Base-by-base conservation (phyloP, 30 jellyfish, hydroid and myxozoan species). In the Aurelia sp. region DNA sequence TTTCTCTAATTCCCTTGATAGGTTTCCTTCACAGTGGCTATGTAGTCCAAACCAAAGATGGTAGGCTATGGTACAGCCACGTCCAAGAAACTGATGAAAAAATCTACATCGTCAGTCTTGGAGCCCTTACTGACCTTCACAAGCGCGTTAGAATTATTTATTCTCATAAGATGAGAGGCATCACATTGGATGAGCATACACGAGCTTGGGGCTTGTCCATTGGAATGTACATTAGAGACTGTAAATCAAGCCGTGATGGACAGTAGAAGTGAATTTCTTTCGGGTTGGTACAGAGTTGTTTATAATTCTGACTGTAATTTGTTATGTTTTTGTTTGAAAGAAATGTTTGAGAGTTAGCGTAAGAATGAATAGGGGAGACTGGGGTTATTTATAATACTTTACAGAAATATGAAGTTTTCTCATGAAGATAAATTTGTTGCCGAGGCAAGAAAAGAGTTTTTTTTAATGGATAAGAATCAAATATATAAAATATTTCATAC, bases 61-160 rank as follows among this genome's bases (percentile, higher is more conserved):
- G 74, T 5, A 72, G 92, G n/a, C 69, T 82, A 2, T 82, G 92
- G 92, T 82, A 82, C 53, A 70, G 62, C 58, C 92, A 82, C 71
- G 51, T 82, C 24, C 80, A 82, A 33, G 71, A 67, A 22, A 2
- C 53, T 9, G 92, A 60, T 4, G 80, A 59, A 38, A 15, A 40
- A 31, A 69, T 82, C n/a, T 69, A 13, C 58, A 41, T 82, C 51
- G 85, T 82, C 21, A 31, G 62, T 20, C 53, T 82, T 0, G 61
- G 72, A n/a, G 35, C 86, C 5, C 48, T 82, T 13, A 6, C 15
- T 11, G 84, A 67, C 19, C 71, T 82, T 11, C 85, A 82, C 31
- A 53, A 48, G 11, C 24, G 80, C 1, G 38, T 60, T 10, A 75
- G 61, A 62, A 47, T 82, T 16, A 27, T 59, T 24, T 31, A 82